Conservation (phyloP, 2,113 vertebrate species). For the Colossoma macropomum region DNA sequence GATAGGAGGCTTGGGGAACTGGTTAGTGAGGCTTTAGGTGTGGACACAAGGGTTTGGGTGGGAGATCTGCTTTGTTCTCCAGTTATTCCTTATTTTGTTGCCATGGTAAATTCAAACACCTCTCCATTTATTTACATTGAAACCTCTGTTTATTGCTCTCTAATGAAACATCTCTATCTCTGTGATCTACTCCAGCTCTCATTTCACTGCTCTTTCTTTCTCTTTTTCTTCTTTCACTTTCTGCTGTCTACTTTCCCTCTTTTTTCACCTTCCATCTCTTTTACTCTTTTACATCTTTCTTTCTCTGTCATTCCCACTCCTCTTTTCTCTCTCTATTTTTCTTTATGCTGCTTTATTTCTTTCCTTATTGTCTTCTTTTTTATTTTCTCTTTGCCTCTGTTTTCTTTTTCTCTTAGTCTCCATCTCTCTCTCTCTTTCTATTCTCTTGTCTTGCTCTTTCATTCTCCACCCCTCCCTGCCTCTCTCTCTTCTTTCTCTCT, state of each 20-base stretch:
- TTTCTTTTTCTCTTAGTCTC: no score
- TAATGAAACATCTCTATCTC: constrained; percentile 57
- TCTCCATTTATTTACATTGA: constrained; percentile 57
- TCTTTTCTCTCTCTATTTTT: background rate
- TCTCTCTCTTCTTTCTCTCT: no score
- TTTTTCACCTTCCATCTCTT: constrained; percentile 64
- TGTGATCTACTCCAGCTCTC: constrained; percentile 59
- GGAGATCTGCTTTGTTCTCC: background rate
- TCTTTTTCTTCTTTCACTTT: constrained; percentile 61
- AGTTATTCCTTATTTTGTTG: background rate
- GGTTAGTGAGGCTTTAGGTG: background rate
- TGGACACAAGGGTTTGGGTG: background rate
- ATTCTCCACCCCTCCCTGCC: no score
- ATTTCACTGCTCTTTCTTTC: constrained; percentile 67
- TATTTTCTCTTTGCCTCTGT: background rate
- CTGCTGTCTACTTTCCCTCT: constrained; percentile 66
- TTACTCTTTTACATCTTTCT: background rate
- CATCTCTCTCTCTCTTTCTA: no score
- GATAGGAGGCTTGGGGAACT: background rate
- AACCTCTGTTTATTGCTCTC: background rate
- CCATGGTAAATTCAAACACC: constrained; percentile 14
- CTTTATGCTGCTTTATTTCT: constrained; percentile 15
- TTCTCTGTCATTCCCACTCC: background rate
- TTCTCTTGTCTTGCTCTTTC: no score
- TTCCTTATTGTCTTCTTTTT: background rate